A percentile compares a stretch with the other conserved stretches of the same genome.
Evolutionary conservation across 1,140 invertebrate genomes (phyloP).

Genomic region (Tetragonula clypearis): DNA sequence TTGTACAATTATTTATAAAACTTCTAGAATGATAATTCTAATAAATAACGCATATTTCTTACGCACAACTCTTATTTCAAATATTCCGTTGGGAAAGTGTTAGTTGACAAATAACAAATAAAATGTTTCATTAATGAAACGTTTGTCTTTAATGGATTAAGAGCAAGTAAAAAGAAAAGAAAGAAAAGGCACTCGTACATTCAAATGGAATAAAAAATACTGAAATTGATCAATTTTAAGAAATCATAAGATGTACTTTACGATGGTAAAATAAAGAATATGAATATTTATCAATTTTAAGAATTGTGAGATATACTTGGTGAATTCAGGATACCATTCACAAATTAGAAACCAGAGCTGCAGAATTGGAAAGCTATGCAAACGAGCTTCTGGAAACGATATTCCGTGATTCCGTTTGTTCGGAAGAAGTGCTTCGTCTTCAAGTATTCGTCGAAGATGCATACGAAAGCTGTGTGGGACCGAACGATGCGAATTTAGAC

Average conservation of each 20-base stretch:
- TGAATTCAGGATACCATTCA: constrained; percentile 66
- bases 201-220: too few relatives aligned
- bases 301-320: neutral
- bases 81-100: too few relatives aligned
- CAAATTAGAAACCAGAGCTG: constrained; percentile 77
- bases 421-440: constrained; percentile 83
- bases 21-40: too few relatives aligned
- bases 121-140: too few relatives aligned
- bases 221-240: neutral
- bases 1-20: too few relatives aligned
- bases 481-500: constrained; percentile 82
- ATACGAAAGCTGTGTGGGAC: constrained; percentile 84
- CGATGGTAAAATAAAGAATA: too few relatives aligned
- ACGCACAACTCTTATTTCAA: too few relatives aligned
- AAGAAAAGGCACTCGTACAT: too few relatives aligned
- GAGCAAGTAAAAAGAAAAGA: neutral
- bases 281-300: neutral
- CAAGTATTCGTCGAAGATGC: constrained; percentile 85
- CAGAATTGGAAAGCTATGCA: constrained; percentile 78
- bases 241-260: neutral
- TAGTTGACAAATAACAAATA: too few relatives aligned
- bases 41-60: too few relatives aligned
- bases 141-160: neutral
- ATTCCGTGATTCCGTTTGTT: constrained; percentile 82
- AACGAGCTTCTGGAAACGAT: constrained; percentile 78